Base-by-base conservation (phyloP, 1,140 invertebrate species). In the Drosophila orosa region DNA sequence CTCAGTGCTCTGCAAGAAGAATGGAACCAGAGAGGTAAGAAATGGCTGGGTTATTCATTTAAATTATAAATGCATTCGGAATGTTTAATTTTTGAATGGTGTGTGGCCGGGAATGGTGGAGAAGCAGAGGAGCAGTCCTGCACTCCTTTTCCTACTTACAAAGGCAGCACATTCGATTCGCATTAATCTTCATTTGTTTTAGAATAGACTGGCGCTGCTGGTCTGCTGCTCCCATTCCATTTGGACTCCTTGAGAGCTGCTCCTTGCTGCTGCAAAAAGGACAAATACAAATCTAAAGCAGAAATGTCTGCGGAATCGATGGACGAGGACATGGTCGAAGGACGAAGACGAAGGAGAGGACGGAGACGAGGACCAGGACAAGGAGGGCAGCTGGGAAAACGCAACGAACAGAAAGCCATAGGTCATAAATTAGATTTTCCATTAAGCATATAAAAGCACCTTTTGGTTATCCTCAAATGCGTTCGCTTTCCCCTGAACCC, bases 401-500 rank as follows among this genome's bases (percentile, higher is more conserved):
- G 84, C 83, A 87, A 71, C 85, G 84, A 89, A 84, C 73, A 89
- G 85, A 89, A 89, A 89, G 84, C 84, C 84, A 89, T 89, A 89
- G 84, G 84, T 89, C 84, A 89, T 89, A 89, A 89, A 89, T 89
- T 89, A 89, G 84, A 89, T 89, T 89, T 89, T 89, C 84, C 84
- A 89, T 89, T 89, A 89, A 89, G 84, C 84, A 89, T 89, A 89
- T 89, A 89, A 89, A 89, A 89, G 84, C 84, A 89, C 84, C 84
- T 89, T 89, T 89, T 89, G 84, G 84, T 89, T 89, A 89, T 89
- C 84, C 84, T 89, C 84, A 89, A 89, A 89, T 89, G 84, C 84
- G 85, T 89, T 87, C 59, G 60, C 40, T 22, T 25, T 15, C 22
- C 50, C 58, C 15, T 19, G 7, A 24, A 25, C 40, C 17, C 39